A percentile compares a stretch with the other conserved stretches of the same genome.
Conservation (phyloP, 2,888 invertebrate genomes). For the Glyphotaelius pellucidus region DNA sequence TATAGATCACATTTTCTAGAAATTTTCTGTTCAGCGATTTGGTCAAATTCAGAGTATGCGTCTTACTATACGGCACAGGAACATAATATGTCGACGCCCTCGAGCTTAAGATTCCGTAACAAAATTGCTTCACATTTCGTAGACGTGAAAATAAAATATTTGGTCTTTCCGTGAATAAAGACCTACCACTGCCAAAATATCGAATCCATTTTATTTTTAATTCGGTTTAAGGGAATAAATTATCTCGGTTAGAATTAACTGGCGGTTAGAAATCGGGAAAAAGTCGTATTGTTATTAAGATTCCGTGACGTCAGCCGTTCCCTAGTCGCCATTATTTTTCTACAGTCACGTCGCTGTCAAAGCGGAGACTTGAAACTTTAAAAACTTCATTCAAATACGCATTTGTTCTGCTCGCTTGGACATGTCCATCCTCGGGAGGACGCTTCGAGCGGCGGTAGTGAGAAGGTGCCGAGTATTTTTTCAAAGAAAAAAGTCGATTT, state of each 20-base stretch:
- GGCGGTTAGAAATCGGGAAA: neutral
- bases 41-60: neutral
- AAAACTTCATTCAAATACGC: slow-evolving; percentile 58
- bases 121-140: neutral
- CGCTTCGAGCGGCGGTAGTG: neutral
- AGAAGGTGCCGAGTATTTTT: neutral
- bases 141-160: neutral
- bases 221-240: neutral
- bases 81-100: neutral
- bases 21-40: too few relatives aligned
- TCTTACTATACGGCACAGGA: neutral
- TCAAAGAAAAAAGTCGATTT: neutral
- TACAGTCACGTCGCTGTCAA: slow-evolving; percentile 12
- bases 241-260: neutral
- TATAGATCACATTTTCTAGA: too few relatives aligned
- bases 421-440: slow-evolving; percentile 42
- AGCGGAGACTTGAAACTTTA: slow-evolving; percentile 23
- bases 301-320: slow-evolving; percentile 34
- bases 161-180: neutral
- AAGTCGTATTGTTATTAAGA: slow-evolving; percentile 16
- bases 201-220: neutral
- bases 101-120: neutral
- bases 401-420: slow-evolving; percentile 63
- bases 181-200: neutral
- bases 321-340: slow-evolving; percentile 30